Percentiles rank a stretch among this genome's conserved stretches.
Evolutionary conservation across 2,113 vertebrate species (phyloP).

Genomic region (Illadopsis cleaveri): DNA sequence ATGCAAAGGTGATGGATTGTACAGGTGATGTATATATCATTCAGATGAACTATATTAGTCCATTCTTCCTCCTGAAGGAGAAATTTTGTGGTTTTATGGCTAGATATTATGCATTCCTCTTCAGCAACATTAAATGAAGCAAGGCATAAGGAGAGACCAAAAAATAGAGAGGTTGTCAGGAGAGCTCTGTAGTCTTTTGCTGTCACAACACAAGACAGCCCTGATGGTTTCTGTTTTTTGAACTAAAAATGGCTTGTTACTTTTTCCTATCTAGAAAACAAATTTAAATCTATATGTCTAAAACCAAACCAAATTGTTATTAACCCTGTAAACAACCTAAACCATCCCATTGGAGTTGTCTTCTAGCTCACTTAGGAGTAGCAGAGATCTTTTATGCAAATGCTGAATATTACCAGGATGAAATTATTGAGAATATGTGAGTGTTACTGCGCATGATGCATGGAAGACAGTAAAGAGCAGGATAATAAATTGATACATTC

Average conservation of each 20-base stretch:
- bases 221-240: background rate
- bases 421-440: background rate
- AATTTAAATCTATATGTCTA: background rate
- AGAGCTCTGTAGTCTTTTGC: background rate
- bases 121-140: background rate
- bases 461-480: background rate
- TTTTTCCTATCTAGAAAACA: background rate
- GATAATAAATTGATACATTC: background rate
- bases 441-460: accelerated
- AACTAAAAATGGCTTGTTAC: background rate
- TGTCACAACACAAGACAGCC: background rate
- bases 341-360: background rate
- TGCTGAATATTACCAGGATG: background rate
- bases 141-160: background rate
- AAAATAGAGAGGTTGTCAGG: background rate
- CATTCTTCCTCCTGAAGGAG: background rate
- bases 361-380: background rate
- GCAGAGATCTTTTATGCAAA: background rate
- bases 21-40: background rate
- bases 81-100: background rate
- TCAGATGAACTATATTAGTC: background rate
- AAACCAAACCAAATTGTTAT: background rate
- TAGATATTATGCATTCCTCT: background rate
- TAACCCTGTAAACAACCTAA: background rate
- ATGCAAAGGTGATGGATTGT: background rate